Conservation (phyloP, 2,888 invertebrate species). For the Acleris holmiana region DNA sequence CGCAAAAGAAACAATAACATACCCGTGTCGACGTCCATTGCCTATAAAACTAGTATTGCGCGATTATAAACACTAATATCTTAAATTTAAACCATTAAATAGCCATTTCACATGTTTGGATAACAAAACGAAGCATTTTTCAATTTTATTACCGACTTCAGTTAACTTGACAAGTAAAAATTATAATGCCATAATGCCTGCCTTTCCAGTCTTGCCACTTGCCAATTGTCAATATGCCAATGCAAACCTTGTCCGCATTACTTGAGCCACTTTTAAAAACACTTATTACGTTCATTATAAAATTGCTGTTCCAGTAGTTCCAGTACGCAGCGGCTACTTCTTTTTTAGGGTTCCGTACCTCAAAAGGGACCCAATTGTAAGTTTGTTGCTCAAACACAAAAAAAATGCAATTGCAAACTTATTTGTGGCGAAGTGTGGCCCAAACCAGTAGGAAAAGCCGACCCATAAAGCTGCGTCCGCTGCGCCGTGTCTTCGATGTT, state of each 20-base stretch:
- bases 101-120: slow-evolving; percentile 23
- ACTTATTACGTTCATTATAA: neutral
- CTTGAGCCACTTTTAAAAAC: neutral
- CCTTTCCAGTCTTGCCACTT: too few relatives aligned
- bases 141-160: slow-evolving; percentile 12
- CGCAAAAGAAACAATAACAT: slow-evolving; percentile 42
- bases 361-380: too few relatives aligned
- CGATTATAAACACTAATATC: neutral
- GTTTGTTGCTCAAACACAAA: too few relatives aligned
- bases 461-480: too few relatives aligned
- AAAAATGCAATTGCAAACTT: too few relatives aligned
- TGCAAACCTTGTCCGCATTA: neutral
- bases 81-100: slow-evolving; percentile 11
- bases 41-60: slow-evolving; percentile 27
- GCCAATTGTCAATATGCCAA: neutral
- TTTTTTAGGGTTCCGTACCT: too few relatives aligned
- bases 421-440: too few relatives aligned
- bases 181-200: slow-evolving; percentile 12
- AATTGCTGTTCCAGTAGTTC: too few relatives aligned
- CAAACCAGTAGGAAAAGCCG: too few relatives aligned
- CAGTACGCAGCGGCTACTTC: too few relatives aligned
- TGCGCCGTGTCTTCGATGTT: too few relatives aligned
- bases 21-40: slow-evolving; percentile 76
- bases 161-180: slow-evolving; percentile 29
- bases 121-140: slow-evolving; percentile 26